Base-by-base conservation (phyloP, 2,113 vertebrate genomes). In the Notothenia coriiceps region DNA sequence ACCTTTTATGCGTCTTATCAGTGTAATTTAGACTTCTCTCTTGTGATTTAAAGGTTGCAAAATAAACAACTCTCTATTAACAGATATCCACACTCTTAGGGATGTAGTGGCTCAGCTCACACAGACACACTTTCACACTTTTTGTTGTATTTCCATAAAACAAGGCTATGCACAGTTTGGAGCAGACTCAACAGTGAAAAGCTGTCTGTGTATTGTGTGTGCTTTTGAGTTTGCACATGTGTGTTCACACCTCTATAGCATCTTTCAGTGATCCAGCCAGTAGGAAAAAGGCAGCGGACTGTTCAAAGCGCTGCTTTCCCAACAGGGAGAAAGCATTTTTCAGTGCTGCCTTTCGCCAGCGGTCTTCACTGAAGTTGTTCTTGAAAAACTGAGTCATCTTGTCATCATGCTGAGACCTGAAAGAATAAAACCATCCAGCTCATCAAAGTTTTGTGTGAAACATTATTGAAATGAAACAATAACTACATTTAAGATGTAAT, bases 311-410 rank as follows among this genome's bases (percentile, higher is more conserved):
- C 80, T 99, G 98, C 89, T 99, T 99, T 69, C 98, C 98, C 92
- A 99, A 94, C 91, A 99, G 93, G 74, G 98, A 96, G 90, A 99
- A 99, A 65, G 98, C 98, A 22, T 99, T 99, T 92, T 99, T 99
- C 89, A 99, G 93, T 77, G 98, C 98, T 20, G 98, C 98, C 92
- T 97, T 98, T 66, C 98, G 94, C 98, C 98, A 99, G 70, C 97
- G 95, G 59, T 99, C 97, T 94, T 99, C 98, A 63, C 56, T 96
- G 94, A 99, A 99, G 92, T 98, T 99, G 89, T 98, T 97, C 86
- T 98, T 99, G 93, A 99, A 99, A 92, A 99, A 99, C 60, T 95
- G 93, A 60, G 98, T 99, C 98, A 99, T 99, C 94, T 99, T 99
- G 80, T 98, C 96, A 66, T 99, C 97, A 0, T 98, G 96, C 86